A percentile compares a stretch with the other conserved stretches of the same genome.
Evolutionary conservation across 64 coral and sea anemone species (phyloP).

Genomic region (Exaiptasia diaphana): DNA sequence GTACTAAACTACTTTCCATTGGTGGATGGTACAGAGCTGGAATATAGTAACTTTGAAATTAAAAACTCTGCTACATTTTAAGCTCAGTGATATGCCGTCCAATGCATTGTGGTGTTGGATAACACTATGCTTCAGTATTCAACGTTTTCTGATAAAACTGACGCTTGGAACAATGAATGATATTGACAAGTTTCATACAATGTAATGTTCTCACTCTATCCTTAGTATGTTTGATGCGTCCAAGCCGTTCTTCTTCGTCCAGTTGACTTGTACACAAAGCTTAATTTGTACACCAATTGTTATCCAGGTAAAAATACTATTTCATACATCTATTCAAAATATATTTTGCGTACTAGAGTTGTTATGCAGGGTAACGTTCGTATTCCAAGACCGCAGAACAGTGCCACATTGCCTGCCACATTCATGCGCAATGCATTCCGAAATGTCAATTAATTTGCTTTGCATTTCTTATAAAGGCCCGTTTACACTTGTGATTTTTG

Average conservation of each 20-base stretch:
- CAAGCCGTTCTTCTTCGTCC: slow-evolving; percentile 59
- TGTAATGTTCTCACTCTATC: neutral
- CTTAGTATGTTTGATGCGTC: neutral
- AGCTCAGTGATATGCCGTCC: too few relatives aligned
- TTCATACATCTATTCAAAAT: neutral
- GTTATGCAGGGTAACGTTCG: neutral
- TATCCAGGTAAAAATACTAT: slow-evolving; percentile 23
- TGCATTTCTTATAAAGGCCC: too few relatives aligned
- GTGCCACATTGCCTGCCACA: too few relatives aligned
- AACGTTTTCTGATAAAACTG: neutral
- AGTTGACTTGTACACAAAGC: slow-evolving; percentile 35
- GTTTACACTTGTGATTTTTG: too few relatives aligned
- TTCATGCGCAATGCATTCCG: too few relatives aligned
- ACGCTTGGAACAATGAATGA: neutral
- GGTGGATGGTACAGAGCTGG: too few relatives aligned
- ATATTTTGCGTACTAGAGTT: neutral
- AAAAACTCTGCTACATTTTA: too few relatives aligned
- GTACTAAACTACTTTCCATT: too few relatives aligned
- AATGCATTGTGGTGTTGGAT: too few relatives aligned
- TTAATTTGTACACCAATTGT: slow-evolving; percentile 24
- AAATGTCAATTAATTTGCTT: too few relatives aligned
- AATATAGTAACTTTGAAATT: too few relatives aligned
- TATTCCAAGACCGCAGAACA: neutral
- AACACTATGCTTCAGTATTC: too few relatives aligned
- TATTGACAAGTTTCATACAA: neutral